Evolutionary conservation across 2,797 vertebrate species (phyloP), one percentile per base, ranked within the genome.

Genomic region (Oreochromis mossambicus): DNA sequence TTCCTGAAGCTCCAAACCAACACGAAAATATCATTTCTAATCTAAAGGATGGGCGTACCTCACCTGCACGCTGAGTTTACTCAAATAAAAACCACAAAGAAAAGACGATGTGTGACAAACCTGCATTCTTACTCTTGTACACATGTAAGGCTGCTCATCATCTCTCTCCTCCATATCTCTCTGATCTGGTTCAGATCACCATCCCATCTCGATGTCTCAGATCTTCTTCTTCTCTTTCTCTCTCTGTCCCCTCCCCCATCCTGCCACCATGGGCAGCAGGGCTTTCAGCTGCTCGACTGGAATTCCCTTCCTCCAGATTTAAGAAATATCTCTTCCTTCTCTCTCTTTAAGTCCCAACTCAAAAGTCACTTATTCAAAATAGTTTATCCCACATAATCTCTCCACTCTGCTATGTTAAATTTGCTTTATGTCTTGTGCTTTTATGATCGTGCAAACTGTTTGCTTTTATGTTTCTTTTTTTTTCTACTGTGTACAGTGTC

Each of bases 11-110:
- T 34, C 56, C 56, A 34, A 61, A 19, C 29, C 1, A 61, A 34
- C 56, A 61, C 15, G 11, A 19, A 19, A 19, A 61, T 58, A 58
- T 11, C 2, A 34, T 61, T 34, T 34, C 17, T 0, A 0, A 56
- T 56, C 8, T 56, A 56, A 56, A 32, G 26, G 55, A 56, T 3
- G 14, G 26, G 55, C 5, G 26, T 29, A 3, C 4, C 55, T 56
- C 55, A 56, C 34, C 56, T 61, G 32, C 17, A 36, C 7, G 15
- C 26, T 17, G 26, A 15, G 24, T 56, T 56, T 1, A 19, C 56
- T 36, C 56, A 19, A 19, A 61, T n/a, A 36, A 19, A 54, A 61
- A 11, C 56, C 32, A 61, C 9, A 2, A 17, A 56, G 55, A 14
- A 29, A 56, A 29, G 55, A 56, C 3, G 14, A 56, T 1, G 54